A percentile compares a stretch with the other conserved stretches of the same genome.
Conservation (phyloP, 2,888 invertebrate genomes). For the Digitonthophagus gazella region DNA sequence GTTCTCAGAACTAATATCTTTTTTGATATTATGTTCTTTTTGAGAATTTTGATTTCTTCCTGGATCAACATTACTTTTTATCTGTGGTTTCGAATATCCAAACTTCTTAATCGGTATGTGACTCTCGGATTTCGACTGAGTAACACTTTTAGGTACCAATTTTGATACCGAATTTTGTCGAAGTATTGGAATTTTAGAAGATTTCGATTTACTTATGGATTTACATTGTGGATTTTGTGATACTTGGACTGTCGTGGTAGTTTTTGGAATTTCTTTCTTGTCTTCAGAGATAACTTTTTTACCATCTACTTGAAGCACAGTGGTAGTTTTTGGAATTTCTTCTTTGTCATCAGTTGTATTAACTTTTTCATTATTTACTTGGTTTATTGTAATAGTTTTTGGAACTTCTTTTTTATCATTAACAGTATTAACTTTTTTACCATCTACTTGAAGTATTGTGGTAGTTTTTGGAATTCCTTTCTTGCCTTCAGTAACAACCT, state of each 20-base stretch:
- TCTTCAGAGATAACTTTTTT: not conserved
- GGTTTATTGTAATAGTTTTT: too few species aligned
- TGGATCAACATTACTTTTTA: not conserved
- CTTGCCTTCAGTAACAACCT: not conserved
- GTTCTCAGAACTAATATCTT: not conserved
- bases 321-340: constrained; percentile 5
- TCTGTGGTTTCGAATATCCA: not conserved
- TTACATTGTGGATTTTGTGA: constrained; percentile 36
- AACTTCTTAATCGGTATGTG: constrained; percentile 24
- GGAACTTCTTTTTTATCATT: too few species aligned
- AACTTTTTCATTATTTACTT: too few species aligned
- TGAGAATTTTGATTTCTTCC: not conserved
- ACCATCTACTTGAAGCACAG: not conserved
- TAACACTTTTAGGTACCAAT: constrained; percentile 11
- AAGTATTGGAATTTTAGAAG: constrained; percentile 48
- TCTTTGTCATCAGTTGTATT: constrained; percentile 5
- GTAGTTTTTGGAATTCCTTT: constrained; percentile 9
- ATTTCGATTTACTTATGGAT: constrained; percentile 37
- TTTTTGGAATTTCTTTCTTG: constrained; percentile 9
- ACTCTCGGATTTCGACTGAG: constrained; percentile 24
- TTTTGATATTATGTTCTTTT: not conserved
- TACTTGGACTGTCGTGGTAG: constrained; percentile 6
- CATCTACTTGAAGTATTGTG: constrained; percentile 5
- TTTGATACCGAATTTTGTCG: constrained; percentile 42
- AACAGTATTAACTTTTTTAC: too few species aligned